Percentiles rank a stretch among this genome's conserved stretches.
phyloP scores from a whole-genome alignment of 2,797 vertebrate genomes.

The Pangasius macronema region DNA sequence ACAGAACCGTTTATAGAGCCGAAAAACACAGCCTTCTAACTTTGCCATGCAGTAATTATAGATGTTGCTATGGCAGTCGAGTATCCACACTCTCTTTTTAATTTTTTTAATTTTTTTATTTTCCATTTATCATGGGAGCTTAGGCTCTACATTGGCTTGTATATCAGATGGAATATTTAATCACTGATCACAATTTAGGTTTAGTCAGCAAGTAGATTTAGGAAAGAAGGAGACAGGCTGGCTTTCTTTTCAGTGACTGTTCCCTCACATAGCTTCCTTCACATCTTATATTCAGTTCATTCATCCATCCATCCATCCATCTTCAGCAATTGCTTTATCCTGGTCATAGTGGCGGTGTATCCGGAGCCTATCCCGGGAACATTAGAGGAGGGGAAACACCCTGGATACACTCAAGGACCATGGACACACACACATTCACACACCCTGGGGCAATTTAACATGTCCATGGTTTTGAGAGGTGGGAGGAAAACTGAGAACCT shows the following conservation, averaged over 20 bases:
- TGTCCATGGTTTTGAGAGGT: neutral
- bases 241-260: neutral
- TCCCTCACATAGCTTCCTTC: neutral
- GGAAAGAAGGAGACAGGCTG: neutral
- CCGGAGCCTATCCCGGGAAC: neutral
- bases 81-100: neutral
- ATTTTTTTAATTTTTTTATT: neutral
- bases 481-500: neutral
- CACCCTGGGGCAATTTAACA: neutral
- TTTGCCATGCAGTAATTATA: slow-evolving; percentile 46
- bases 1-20: slow-evolving; percentile 35
- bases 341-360: neutral
- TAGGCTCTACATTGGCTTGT: slow-evolving; percentile 18
- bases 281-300: neutral
- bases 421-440: neutral
- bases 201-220: slow-evolving; percentile 39
- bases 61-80: slow-evolving; percentile 29
- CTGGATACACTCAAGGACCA: neutral
- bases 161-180: slow-evolving; percentile 42
- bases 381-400: neutral
- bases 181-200: slow-evolving; percentile 40
- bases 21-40: slow-evolving; percentile 35
- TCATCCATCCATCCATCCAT: neutral
- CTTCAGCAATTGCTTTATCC: neutral
- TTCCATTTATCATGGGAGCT: slow-evolving; percentile 19